Base-by-base conservation (phyloP, 1,140 invertebrate species). In the Rhagoletis zephyria region DNA sequence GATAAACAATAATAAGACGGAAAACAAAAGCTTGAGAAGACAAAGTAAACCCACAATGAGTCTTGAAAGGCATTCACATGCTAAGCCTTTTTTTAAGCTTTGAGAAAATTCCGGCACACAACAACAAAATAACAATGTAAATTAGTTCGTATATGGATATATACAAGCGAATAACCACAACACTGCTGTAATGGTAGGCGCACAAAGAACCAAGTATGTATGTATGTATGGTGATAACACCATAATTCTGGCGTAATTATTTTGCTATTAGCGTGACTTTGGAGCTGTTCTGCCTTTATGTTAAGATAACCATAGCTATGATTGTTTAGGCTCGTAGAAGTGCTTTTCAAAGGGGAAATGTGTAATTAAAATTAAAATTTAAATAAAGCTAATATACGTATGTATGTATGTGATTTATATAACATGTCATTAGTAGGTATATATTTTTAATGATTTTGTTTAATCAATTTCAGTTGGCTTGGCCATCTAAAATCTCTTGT, bases 1-100 rank as follows among this genome's bases (percentile, higher is more conserved):
- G 70, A 74, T n/a, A 74, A 74, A 74, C 45, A 48, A 74, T 45
- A 74, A 48, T 48, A 74, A 48, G 70, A 74, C 45, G 70, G 70
- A 74, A 74, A 48, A 74, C 70, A 74, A 74, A 74, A 74, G 70
- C 70, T 16, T 42, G 42, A 14, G 45, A 74, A 74, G 70, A 48
- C 70, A 48, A 48, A 48, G 42, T 74, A 45, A 74, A 16, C 14
- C 45, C 70, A 48, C 70, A 48, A 48, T 42, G 64, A 42, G 19
- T 64, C 40, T 67, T 16, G 48, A 74, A 74, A 19, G 4, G 70
- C 7, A 7, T 74, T 74, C 42, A 74, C 45, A 48, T 45, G 70
- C 42, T 74, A 48, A 74, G 70, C 70, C 7, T 1, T 48, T 16
- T 63, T 74, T 42, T 45, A 48, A 48, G 45, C 40, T 74, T 74